Conservation (phyloP, 2,113 vertebrate genomes). For the human region DNA sequence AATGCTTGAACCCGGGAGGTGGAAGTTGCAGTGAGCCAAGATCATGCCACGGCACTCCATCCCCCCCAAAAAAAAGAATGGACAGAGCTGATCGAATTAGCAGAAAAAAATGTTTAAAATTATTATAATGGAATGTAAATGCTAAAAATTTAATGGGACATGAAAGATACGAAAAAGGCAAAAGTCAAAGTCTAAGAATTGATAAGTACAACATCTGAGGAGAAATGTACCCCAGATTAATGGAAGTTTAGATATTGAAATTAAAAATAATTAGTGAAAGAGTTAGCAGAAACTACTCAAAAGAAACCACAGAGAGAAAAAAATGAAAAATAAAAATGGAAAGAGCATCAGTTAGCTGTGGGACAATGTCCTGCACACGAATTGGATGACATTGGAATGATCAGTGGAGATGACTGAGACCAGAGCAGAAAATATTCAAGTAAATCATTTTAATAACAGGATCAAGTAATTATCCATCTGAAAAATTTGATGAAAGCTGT, state of each 20-base stretch:
- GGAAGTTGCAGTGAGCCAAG: too few relatives aligned
- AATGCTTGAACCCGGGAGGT: too few relatives aligned
- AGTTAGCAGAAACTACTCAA: neutral
- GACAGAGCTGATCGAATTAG: neutral
- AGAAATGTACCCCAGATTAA: neutral
- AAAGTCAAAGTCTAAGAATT: too few relatives aligned
- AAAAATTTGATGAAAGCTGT: rapidly evolving
- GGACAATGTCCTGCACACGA: neutral
- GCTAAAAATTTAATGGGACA: neutral
- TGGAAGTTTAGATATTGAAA: neutral
- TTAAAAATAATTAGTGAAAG: neutral
- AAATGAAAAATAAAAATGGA: neutral
- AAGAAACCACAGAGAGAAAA: neutral
- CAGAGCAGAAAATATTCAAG: neutral
- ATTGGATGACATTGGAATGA: neutral
- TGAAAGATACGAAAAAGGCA: neutral
- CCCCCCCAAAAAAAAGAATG: too few relatives aligned
- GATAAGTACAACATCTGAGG: neutral
- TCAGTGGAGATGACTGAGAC: rapidly evolving
- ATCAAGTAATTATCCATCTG: neutral
- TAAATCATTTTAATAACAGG: neutral
- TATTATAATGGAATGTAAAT: neutral
- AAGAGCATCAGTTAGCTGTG: rapidly evolving
- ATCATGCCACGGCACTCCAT: too few relatives aligned
- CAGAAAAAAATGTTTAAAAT: neutral